Conservation (phyloP, 2,888 invertebrate genomes). For the Scrobipalpa atriplicella region DNA sequence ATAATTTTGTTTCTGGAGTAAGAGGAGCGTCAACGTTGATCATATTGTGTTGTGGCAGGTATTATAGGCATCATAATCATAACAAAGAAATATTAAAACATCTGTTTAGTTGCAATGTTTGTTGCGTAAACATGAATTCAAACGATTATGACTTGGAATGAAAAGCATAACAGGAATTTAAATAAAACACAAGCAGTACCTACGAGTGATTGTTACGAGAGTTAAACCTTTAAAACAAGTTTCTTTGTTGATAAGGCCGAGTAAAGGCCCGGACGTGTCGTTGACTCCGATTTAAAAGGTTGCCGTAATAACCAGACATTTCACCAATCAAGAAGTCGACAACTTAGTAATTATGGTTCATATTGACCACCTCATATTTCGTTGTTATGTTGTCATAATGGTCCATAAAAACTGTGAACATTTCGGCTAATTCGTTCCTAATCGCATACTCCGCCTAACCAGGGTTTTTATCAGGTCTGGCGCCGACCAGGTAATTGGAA, state of each 20-base stretch:
- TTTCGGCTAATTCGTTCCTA: conserved; percentile 10
- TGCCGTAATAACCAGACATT: conserved; percentile 23
- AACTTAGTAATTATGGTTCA: conserved; percentile 5
- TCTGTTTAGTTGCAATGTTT: too few species aligned
- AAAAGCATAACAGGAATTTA: conserved; percentile 71
- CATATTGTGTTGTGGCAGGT: too few species aligned
- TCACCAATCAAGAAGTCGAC: conserved; percentile 23
- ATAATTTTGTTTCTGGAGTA: too few species aligned
- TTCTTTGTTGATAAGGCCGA: conserved; percentile 74
- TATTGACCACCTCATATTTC: not conserved
- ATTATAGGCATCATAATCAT: too few species aligned
- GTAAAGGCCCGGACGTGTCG: conserved; percentile 60
- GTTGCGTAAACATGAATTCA: conserved; percentile 30
- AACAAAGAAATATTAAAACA: too few species aligned
- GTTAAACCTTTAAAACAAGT: conserved; percentile 59
- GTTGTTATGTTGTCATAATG: not conserved
- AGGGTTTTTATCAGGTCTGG: conserved; percentile 40
- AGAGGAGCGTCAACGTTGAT: too few species aligned
- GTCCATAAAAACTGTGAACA: conserved; percentile 4
- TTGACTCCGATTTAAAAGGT: conserved; percentile 51
- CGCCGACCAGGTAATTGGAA: conserved; percentile 51
- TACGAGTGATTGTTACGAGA: conserved; percentile 56
- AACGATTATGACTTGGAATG: conserved; percentile 61
- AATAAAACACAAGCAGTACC: conserved; percentile 50
- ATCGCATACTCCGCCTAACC: not conserved